These are phyloP conservation scores for Hartigia nigra DNA, from an alignment of 2,888 invertebrate genomes.

Conservation along the genomic window DNA sequence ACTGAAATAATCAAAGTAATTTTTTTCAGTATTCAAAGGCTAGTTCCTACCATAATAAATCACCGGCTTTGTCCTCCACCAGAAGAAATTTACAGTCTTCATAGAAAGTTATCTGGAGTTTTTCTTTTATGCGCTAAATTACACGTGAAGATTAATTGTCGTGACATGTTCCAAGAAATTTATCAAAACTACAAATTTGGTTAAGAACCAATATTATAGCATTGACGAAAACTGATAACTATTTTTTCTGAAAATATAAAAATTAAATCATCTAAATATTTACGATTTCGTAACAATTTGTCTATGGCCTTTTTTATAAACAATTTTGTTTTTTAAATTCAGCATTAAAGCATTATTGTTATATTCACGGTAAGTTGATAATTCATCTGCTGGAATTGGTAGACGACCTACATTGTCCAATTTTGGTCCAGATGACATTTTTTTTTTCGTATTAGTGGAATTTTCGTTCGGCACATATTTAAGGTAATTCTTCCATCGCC, in stretches of 20 bases:
- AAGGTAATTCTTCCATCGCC: constrained; percentile 33
- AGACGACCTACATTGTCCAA: constrained; percentile 23
- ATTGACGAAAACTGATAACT: background rate
- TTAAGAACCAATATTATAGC: constrained; percentile 18
- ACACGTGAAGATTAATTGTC: constrained; percentile 82
- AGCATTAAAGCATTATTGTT: background rate
- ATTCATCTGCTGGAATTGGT: constrained; percentile 27
- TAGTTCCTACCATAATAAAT: constrained; percentile 93
- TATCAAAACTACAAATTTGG: constrained; percentile 75
- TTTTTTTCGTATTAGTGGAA: constrained; percentile 26
- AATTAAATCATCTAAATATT: background rate
- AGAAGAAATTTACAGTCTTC: constrained; percentile 97
- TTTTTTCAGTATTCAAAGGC: constrained; percentile 74
- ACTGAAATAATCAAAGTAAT: background rate
- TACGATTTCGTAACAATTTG: background rate
- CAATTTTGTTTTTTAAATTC: background rate
- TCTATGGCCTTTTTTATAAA: constrained; percentile 3
- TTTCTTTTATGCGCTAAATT: constrained; percentile 93
- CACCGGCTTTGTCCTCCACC: constrained; percentile 97
- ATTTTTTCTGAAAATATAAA: background rate
- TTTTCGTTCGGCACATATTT: constrained; percentile 27
- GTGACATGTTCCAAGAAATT: constrained; percentile 84
- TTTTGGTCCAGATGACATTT: constrained; percentile 28
- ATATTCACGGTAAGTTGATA: constrained; percentile 16
- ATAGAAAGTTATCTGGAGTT: constrained; percentile 95